Percentiles rank a stretch among this genome's conserved stretches.
Conservation (phyloP, 1,140 invertebrate genomes). For the Brevipalpus yothersi region DNA sequence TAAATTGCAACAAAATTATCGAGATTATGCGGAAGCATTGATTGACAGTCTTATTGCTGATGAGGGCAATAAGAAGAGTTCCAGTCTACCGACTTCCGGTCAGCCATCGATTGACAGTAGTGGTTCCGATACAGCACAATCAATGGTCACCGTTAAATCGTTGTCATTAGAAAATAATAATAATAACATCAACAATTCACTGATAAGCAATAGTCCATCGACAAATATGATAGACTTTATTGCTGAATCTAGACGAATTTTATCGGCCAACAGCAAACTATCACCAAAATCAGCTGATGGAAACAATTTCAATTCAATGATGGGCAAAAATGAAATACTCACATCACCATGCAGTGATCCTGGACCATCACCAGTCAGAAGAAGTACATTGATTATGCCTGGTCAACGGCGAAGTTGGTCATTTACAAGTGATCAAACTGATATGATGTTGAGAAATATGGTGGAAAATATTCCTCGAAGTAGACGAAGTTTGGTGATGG, state of each 20-base stretch:
- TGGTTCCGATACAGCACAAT: neutral
- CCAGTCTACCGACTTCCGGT: neutral
- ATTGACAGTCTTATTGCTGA: neutral
- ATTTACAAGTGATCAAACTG: neutral
- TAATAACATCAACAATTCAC: neutral
- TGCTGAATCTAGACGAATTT: constrained; percentile 15
- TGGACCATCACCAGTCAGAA: neutral
- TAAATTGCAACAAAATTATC: neutral
- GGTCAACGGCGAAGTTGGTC: neutral
- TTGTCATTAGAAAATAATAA: neutral
- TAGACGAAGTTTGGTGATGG: constrained; percentile 17
- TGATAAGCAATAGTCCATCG: constrained; percentile 9
- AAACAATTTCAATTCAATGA: neutral
- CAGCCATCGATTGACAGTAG: neutral
- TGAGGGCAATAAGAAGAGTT: neutral
- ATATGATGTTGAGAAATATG: neutral
- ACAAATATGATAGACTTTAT: constrained; percentile 14
- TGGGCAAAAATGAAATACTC: neutral
- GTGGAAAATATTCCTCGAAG: neutral
- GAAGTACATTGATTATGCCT: neutral
- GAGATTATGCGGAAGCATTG: neutral
- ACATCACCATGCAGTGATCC: neutral
- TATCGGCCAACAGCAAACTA: neutral
- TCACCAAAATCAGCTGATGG: neutral
- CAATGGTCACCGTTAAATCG: neutral